Percentiles rank a stretch among this genome's conserved stretches.
Evolutionary conservation across 1,140 invertebrate genomes (phyloP).

Genomic region (Ylistrum balloti): DNA sequence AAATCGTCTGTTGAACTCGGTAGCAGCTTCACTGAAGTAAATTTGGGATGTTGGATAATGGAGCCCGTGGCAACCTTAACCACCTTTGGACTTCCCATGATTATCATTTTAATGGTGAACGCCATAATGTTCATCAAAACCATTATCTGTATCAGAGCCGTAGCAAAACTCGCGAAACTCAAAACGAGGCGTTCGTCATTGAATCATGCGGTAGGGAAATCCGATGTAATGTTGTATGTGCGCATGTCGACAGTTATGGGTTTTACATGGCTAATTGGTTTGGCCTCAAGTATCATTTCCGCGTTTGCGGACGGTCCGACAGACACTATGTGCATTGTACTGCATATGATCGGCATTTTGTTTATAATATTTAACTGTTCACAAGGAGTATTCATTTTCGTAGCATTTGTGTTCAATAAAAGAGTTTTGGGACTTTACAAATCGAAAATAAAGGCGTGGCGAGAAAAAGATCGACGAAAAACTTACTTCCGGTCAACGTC

Average conservation of each 20-base stretch:
- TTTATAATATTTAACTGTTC: conserved; percentile 80
- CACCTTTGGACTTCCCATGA: conserved; percentile 81
- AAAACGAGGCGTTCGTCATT: conserved; percentile 69
- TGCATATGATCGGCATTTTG: conserved; percentile 74
- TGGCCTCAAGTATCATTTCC: conserved; percentile 78
- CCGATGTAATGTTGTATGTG: conserved; percentile 85
- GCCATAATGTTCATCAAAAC: conserved; percentile 79
- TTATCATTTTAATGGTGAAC: conserved; percentile 80
- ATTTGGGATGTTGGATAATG: conserved; percentile 83
- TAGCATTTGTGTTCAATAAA: conserved; percentile 79
- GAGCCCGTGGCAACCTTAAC: conserved; percentile 77
- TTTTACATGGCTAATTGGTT: conserved; percentile 83
- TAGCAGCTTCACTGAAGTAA: conserved; percentile 42
- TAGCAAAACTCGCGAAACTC: conserved; percentile 68
- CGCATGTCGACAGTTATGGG: conserved; percentile 83
- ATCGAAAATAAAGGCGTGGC: not conserved
- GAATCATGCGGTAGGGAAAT: conserved; percentile 71
- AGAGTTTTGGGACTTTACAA: conserved; percentile 73
- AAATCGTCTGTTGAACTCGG: not conserved
- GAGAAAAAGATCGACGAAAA: not conserved
- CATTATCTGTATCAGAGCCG: conserved; percentile 84
- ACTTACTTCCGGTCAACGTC: not conserved
- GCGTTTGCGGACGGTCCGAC: conserved; percentile 65
- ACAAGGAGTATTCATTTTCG: conserved; percentile 80
- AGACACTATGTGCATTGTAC: conserved; percentile 65